These are phyloP conservation scores for Podarcis siculus DNA, from an alignment of 2,797 vertebrate species.

Conservation along the genomic window DNA sequence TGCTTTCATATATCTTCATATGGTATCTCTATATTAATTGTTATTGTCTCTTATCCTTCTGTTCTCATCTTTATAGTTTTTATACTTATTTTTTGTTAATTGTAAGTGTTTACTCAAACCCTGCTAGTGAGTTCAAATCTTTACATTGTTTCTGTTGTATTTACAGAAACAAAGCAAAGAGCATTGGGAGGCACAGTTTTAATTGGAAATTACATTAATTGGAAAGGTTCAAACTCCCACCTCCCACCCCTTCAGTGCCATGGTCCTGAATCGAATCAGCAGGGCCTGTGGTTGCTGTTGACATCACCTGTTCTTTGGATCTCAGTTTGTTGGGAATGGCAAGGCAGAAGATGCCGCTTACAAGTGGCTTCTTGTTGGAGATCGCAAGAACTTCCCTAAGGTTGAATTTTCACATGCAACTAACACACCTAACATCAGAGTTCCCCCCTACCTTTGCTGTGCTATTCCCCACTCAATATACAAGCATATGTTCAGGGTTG, in stretches of 20 bases:
- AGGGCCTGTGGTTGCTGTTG: background rate
- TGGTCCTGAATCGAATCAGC: background rate
- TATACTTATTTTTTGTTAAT: too few species aligned
- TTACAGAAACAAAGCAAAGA: background rate
- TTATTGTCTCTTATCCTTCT: too few species aligned
- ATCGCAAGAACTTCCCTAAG: background rate
- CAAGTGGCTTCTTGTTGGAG: background rate
- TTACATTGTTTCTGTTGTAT: too few species aligned
- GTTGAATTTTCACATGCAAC: background rate
- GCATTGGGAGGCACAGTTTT: background rate
- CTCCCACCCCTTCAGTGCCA: background rate
- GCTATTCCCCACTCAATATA: background rate
- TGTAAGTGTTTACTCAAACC: too few species aligned
- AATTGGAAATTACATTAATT: background rate
- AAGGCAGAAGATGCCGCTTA: background rate
- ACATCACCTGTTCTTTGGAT: background rate
- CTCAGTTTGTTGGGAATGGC: background rate
- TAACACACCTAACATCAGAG: background rate
- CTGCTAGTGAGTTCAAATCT: too few species aligned
- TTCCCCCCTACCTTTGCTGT: background rate
- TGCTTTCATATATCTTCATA: too few species aligned
- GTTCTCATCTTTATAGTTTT: too few species aligned
- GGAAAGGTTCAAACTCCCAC: background rate
- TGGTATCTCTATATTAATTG: too few species aligned
- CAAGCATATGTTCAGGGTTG: background rate